phyloP scores from a whole-genome alignment of 2,888 invertebrate species.

The Digitonthophagus gazella region DNA sequence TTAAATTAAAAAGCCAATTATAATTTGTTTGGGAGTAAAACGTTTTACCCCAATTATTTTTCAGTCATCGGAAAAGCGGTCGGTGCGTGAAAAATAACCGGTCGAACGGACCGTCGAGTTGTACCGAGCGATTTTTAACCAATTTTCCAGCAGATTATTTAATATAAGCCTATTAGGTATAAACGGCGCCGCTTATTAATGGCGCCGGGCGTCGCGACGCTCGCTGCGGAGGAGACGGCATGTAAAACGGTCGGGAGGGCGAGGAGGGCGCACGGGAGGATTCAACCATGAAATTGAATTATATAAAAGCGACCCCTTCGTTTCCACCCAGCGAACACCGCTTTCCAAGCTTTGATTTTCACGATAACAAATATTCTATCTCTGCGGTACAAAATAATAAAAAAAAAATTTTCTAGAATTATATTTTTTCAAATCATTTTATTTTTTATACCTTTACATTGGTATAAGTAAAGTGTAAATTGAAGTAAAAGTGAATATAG shows the following conservation, averaged over 20 bases:
- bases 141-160: conserved; percentile 49
- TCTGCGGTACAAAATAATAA: neutral
- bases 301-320: conserved; percentile 45
- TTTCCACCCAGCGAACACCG: conserved; percentile 1
- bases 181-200: conserved; percentile 42
- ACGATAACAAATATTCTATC: neutral
- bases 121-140: conserved; percentile 37
- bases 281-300: conserved; percentile 55
- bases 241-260: conserved; percentile 41
- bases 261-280: conserved; percentile 43
- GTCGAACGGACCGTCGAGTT: too few relatives aligned
- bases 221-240: conserved; percentile 23
- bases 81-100: too few relatives aligned
- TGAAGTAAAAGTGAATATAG: neutral
- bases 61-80: too few relatives aligned
- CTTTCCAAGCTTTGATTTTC: conserved; percentile 10
- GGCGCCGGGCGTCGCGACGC: conserved; percentile 24
- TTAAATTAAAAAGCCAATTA: too few relatives aligned
- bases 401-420: neutral
- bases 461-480: neutral
- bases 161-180: conserved; percentile 48
- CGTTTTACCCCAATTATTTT: too few relatives aligned
- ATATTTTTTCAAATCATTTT: too few relatives aligned
- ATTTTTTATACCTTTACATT: too few relatives aligned
- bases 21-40: too few relatives aligned